Base-by-base conservation (phyloP, 37 sponge, comb jelly and placozoan species). In the Ephydatia muelleri region DNA sequence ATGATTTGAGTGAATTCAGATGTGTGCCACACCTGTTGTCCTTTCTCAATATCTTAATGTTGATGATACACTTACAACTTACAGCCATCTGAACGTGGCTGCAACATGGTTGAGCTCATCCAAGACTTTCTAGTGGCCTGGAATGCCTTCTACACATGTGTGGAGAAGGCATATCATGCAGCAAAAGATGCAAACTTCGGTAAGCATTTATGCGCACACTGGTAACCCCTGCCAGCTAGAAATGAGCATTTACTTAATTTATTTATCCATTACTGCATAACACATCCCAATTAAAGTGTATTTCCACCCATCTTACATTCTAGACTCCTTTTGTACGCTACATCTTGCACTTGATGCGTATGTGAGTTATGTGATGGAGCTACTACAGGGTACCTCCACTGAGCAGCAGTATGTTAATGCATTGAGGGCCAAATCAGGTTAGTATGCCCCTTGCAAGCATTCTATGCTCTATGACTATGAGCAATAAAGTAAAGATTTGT, bases 301-400 rank as follows among this genome's bases (percentile, higher is more conserved):
- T n/a, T n/a, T n/a, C n/a, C n/a, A n/a, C n/a, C 40, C 81, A 36
- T 48, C 40, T 73, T 47, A 43, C 25, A 22, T 38, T 76, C 2
- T 74, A 91, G 96, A 92, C 33, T 72, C 75, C 48, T 96, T 91
- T 78, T 80, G 80, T 0, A 38, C 36, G 25, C 64, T 96, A 0
- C 77, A 82, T 67, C 21, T 79, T 30, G 38, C 86, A 8, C 77
- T 96, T 74, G 72, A 78, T 68, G 96, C 93, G 79, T 96, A 96
- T 75, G 38, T 96, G 16, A 67, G 38, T 79, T 84, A 86, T 31
- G 86, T 96, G 34, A 79, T 88, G 66, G 96, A 96, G 84, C 33
- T 79, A 16, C 83, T 96, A 38, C 90, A 86, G 49, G 31, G 34
- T 26, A 85, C 77, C 34, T 79, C 65, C 25, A 86, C 86, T 35